Evolutionary conservation across 2,797 vertebrate species (phyloP), one percentile per base, ranked within the genome.

Genomic region (Heteromormyrus szaboi): DNA sequence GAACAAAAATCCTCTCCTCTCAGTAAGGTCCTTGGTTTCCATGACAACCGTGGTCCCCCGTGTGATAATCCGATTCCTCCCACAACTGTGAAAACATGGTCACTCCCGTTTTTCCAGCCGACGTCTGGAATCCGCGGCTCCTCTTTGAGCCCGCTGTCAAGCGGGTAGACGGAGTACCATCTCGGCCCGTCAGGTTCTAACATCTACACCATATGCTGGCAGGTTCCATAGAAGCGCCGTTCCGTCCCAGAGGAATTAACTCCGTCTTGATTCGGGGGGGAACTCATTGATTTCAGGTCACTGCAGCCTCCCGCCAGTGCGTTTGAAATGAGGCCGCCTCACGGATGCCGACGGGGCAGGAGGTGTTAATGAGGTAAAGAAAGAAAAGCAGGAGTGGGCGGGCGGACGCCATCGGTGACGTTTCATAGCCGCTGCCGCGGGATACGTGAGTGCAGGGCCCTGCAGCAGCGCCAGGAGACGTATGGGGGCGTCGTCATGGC

Each of bases 1-100:
- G 68, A 86, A 79, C 8, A 85, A 65, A 87, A 90, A 89, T 92
- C 93, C 93, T 92, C 92, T 92, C 92, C 93, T 91, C 93, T 91
- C 89, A 90, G 92, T 92, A 37, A 94, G 92, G 88, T 94, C 92
- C 93, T 92, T 41, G 93, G 96, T 96, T 96, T 94, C 96, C 95
- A 95, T 96, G 95, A 94, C 94, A 91, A 96, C 96, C 88, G 65
- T 91, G 92, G 94, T 95, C 94, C 94, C 65, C 93, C 92, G 93
- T 93, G 95, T 93, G 91, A 94, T 95, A 94, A 96, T 95, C 93
- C 89, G 92, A 94, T 95, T 95, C 93, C 93, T 90, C 89, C 93
- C 92, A 93, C 95, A 93, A 93, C 94, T 92, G 94, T 93, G 88
- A 93, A 94, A 94, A 94, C 54, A 93, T 92, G 90, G 91, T 92